Percentiles rank a stretch among this genome's conserved stretches.
Conservation (phyloP, 2,113 vertebrate genomes). For the Helogale parvula region DNA sequence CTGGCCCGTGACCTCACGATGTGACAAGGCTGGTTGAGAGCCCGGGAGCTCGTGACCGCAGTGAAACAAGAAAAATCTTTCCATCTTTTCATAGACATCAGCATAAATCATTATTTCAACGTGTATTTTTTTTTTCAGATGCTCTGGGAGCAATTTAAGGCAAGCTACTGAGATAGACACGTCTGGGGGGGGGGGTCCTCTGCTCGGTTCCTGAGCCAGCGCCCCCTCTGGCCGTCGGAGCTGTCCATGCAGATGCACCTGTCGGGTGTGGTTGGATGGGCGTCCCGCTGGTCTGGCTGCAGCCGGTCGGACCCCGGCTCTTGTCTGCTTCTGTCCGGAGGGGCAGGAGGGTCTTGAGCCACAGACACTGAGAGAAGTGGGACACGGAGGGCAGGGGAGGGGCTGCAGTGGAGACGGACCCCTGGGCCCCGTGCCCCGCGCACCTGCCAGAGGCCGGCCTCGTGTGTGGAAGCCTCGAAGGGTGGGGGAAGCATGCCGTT, state of each 20-base stretch:
- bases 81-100: neutral
- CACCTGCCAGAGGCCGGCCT: rapidly evolving
- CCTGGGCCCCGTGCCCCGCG: rapidly evolving
- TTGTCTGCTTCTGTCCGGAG: neutral
- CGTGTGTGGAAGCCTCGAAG: rapidly evolving
- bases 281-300: neutral
- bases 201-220: neutral
- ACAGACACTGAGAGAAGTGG: neutral
- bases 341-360: neutral
- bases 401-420: neutral
- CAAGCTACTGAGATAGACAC: neutral
- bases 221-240: neutral
- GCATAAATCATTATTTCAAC: neutral
- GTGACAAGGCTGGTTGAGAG: neutral
- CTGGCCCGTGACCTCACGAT: too few relatives aligned
- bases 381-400: too few relatives aligned
- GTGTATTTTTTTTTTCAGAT: neutral
- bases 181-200: neutral
- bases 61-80: neutral
- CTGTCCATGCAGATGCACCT: neutral
- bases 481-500: rapidly evolving
- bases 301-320: neutral
- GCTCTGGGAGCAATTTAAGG: neutral
- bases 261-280: neutral
- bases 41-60: neutral